Evolutionary conservation across 2,113 vertebrate genomes (phyloP), one percentile per base, ranked within the genome.

Genomic region (Probosciger aterrimus): DNA sequence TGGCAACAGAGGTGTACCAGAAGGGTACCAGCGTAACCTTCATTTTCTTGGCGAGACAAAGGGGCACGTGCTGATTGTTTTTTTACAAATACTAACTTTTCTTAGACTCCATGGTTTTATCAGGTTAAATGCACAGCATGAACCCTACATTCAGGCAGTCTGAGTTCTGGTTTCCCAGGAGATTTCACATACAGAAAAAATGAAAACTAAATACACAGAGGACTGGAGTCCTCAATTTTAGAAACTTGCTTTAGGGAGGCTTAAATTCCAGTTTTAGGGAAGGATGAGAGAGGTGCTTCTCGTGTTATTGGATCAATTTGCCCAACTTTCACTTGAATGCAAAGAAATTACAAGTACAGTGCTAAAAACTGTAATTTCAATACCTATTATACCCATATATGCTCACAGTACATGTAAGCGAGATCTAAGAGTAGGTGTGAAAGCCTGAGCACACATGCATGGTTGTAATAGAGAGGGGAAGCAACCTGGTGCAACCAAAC

Each of bases 391-490:
- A 84, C 9, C 9, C 25, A 18, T 1, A 52, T 39, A 47, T 30
- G 5, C 30, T 91, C 19, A 43, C 24, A 82, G 11, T 68, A 68
- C 39, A 33, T 18, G 20, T 41, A 35, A 71, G 55, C 1, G 5
- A 55, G 44, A 52, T 25, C 62, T 69, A 49, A 46, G 18, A 80
- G 52, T 14, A 37, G 35, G 7, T 25, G 5, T 44, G 69, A 95
- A 90, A 65, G 20, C 12, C 59, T 91, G 68, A 50, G 15, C 1
- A 3, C 11, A 33, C 0, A 0, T 4, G 1, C 2, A 2, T 35
- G 7, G 9, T n/a, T 78, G 2, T 35, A 84, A 59, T 15, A 95
- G 5, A 18, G 10, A 74, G 9, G 10, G 9, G 27, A 88, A 78
- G 5, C 4, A 69, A 19, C 4, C 5, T n/a, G 18, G 6, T 49